Evolutionary conservation across 2,888 invertebrate species (phyloP).

Genomic region (Patella caerulea): DNA sequence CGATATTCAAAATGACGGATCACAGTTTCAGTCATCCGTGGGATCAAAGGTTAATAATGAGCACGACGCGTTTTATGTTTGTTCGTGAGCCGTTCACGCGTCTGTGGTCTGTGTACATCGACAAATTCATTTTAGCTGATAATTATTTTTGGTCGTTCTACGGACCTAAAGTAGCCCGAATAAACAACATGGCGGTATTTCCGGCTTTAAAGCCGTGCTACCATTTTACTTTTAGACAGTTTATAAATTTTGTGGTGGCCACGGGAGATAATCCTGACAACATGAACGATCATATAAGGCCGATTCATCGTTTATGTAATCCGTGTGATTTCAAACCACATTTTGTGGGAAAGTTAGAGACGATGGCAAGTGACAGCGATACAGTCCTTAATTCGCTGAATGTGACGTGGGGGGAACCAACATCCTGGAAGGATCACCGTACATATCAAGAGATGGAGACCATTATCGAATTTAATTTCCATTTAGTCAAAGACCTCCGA

Average conservation of each 20-base stretch:
- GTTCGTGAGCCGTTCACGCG: constrained; percentile 41
- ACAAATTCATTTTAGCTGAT: constrained; percentile 44
- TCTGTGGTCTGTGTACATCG: constrained; percentile 45
- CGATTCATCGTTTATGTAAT: constrained; percentile 35
- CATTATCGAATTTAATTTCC: not conserved
- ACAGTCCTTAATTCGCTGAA: constrained; percentile 32
- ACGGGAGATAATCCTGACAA: not conserved
- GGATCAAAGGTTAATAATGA: constrained; percentile 8
- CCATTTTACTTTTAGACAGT: constrained; percentile 39
- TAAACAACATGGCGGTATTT: constrained; percentile 21
- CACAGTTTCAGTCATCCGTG: not conserved
- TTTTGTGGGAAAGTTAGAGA: constrained; percentile 42
- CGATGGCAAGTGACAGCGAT: constrained; percentile 29
- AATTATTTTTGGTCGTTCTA: constrained; percentile 36
- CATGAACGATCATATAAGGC: constrained; percentile 40
- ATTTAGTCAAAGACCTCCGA: not conserved
- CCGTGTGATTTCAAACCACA: constrained; percentile 39
- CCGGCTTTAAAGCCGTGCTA: constrained; percentile 21
- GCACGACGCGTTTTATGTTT: constrained; percentile 40
- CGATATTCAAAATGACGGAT: constrained; percentile 14
- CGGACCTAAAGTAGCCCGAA: constrained; percentile 21
- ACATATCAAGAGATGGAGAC: not conserved
- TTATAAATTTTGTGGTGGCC: constrained; percentile 32
- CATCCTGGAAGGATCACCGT: not conserved
- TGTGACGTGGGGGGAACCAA: constrained; percentile 15